Base-by-base conservation (phyloP, 2,888 invertebrate species). In the Drosophila birchii region DNA sequence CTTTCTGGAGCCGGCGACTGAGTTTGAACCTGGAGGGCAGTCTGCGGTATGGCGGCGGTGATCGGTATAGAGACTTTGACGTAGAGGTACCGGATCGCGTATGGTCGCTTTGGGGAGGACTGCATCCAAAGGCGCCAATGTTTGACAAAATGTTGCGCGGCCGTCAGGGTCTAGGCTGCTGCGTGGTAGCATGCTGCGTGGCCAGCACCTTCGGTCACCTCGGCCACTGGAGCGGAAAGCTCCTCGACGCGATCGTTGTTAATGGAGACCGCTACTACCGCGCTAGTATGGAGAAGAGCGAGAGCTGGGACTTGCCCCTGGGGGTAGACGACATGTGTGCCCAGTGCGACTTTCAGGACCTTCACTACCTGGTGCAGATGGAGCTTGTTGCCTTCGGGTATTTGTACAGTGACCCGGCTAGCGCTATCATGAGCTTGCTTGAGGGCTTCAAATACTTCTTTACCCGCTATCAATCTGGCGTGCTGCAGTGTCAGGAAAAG, bases 71-170 rank as follows among this genome's bases (percentile, higher is more conserved):
- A 32, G 47, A 86, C 16, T 96, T 94, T 94, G 94, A 95, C 70
- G 94, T 95, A 5, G 95, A 96, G 86, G 94, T 95, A 74, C 93
- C 93, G 1, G 94, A 94, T 1, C 95, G 95, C 78, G 91, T 96
- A 0, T 96, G 93, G 92, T 95, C 96, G 0, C 91, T 96, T 2
- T 94, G 95, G 94, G 95, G 95, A 1, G 93, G 93, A 14, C 80
- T 95, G 32, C 95, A 95, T 92, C 95, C 95, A 11, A 88, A 92
- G 43, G 94, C 95, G 49, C 75, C 86, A 0, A 93, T 93, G 77
- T 96, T 96, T 86, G 91, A 47, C 29, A 47, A n/a, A 7, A 47
- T 12, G 47, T 18, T 47, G 29, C 47, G 95, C 5, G 95, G 95
- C 0, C 95, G 94, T 76, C 96, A 96, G 88, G 93, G 93, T 36